Conservation (phyloP, 2,888 invertebrate genomes). For the Amblyjoppa proteus region DNA sequence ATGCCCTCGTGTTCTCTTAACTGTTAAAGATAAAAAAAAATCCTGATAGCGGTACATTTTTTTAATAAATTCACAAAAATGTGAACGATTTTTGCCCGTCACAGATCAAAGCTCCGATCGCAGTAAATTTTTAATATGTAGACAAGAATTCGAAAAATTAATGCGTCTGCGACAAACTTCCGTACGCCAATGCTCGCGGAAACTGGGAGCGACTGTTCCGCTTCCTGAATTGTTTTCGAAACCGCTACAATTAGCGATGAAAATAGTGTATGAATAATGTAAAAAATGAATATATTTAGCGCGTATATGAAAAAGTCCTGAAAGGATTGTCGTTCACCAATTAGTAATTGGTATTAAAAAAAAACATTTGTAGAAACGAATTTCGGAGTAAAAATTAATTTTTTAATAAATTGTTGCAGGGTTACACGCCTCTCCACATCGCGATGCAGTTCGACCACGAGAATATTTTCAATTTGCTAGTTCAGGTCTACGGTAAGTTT, state of each 20-base stretch:
- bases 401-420: slow-evolving; percentile 87
- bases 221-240: no score
- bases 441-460: slow-evolving; percentile 96
- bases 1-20: neutral
- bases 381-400: slow-evolving; percentile 10
- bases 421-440: slow-evolving; percentile 97
- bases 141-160: no score
- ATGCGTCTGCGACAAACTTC: no score
- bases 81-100: neutral
- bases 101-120: neutral
- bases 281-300: no score
- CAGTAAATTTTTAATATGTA: no score
- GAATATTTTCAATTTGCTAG: slow-evolving; percentile 94
- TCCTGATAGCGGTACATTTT: neutral
- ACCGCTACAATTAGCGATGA: no score
- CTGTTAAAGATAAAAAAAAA: neutral
- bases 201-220: no score
- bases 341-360: no score
- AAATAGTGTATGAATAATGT: no score
- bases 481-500: slow-evolving; percentile 95
- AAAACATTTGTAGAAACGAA: neutral
- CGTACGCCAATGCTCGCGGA: no score
- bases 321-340: no score
- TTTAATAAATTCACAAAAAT: neutral
- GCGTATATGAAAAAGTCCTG: no score